Conservation (phyloP, 2,888 invertebrate species). For the Drosophila anomelani region DNA sequence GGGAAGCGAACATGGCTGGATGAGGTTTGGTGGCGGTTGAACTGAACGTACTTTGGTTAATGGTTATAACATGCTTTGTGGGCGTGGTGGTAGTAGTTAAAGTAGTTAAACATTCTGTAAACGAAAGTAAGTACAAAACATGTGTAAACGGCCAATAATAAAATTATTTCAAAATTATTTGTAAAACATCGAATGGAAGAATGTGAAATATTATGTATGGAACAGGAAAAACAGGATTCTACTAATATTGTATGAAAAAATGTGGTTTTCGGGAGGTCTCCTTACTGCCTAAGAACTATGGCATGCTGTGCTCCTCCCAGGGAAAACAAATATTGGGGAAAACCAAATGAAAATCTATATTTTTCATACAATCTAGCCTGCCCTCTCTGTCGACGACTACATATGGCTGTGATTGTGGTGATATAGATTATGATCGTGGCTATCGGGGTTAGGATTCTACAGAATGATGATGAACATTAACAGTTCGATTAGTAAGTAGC, state of each 20-base stretch:
- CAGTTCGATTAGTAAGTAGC: conserved; percentile 77
- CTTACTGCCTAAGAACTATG: not conserved
- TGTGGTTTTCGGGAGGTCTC: not conserved
- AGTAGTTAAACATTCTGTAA: conserved; percentile 91
- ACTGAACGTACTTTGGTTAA: conserved; percentile 74
- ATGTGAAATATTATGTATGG: not conserved
- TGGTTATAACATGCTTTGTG: conserved; percentile 92
- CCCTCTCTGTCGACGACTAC: not conserved
- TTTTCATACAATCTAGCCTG: not conserved
- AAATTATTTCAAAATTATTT: conserved; percentile 30
- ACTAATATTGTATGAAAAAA: not conserved
- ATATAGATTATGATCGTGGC: conserved; percentile 5
- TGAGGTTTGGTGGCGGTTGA: conserved; percentile 51
- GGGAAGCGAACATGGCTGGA: conserved; percentile 56
- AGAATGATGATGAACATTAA: conserved; percentile 63
- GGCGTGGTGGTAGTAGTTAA: conserved; percentile 87
- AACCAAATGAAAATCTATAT: not conserved
- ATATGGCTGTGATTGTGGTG: conserved; percentile 24
- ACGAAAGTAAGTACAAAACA: conserved; percentile 76
- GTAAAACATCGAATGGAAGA: conserved; percentile 35
- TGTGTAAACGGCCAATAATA: conserved; percentile 60
- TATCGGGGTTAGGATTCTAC: conserved; percentile 30
- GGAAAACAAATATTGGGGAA: not conserved
- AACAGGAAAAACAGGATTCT: not conserved
- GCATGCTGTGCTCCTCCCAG: not conserved